Base-by-base conservation (phyloP, 2,888 invertebrate species). In the Cheiracanthium punctorium region DNA sequence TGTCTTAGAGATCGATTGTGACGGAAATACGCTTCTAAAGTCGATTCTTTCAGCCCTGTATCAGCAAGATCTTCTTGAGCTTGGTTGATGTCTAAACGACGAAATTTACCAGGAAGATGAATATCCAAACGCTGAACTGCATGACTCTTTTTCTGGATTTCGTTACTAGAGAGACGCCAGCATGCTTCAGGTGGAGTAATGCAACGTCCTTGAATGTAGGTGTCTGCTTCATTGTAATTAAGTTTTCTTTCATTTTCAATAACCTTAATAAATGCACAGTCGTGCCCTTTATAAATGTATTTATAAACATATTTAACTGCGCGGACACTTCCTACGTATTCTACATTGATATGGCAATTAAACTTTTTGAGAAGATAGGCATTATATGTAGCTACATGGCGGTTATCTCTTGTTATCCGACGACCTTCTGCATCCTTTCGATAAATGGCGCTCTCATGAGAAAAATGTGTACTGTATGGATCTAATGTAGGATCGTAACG, bases 401-500 rank as follows among this genome's bases (percentile, higher is more conserved):
- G 14, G 43, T 43, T 43, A 43, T 43, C 43, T 43, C 43, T 14
- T 43, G 43, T 43, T 43, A 43, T 14, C 14, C 43, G 14, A 14
- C 14, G 43, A 43, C 14, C 43, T 12, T 43, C 14, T 8, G 14
- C 14, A 14, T 43, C 43, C 43, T 43, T 43, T 8, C 43, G 14
- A 14, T 43, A 43, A 14, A 43, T 43, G 43, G 43, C 43, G 14
- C 14, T 8, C 14, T 14, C 43, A 43, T 43, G 43, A 12, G 14
- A 43, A 43, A 43, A 43, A 12, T 43, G 10, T 12, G 43, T 8
- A 43, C 14, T 43, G 43, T 43, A 14, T 14, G 8, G 43, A 14
- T 43, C 43, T 14, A 43, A 43, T n/a, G n/a, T n/a, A n/a, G n/a
- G n/a, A n/a, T 67, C 28, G 67, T 67, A 67, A 30, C 90, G 72